Conservation (phyloP, 2,888 invertebrate genomes). For the Limenitis camilla region DNA sequence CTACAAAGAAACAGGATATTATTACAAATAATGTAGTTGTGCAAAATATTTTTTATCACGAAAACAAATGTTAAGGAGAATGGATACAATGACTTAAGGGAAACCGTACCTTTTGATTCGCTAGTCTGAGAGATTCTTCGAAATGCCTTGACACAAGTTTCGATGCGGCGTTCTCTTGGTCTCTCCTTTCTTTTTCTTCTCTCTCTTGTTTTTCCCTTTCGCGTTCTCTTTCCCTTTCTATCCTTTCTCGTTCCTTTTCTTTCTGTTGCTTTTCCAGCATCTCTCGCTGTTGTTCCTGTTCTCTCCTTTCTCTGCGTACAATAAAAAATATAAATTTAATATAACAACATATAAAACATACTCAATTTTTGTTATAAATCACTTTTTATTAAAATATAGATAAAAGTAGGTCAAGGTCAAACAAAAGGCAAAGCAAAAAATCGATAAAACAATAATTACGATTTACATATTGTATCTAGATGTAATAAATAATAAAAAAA, state of each 20-base stretch:
- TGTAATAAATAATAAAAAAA: too few species aligned
- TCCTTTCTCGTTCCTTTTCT: slow-evolving; percentile 78
- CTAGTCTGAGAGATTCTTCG: slow-evolving; percentile 87
- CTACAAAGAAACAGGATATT: slow-evolving; percentile 39
- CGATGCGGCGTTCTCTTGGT: slow-evolving; percentile 82
- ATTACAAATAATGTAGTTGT: slow-evolving; percentile 1
- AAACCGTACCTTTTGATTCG: slow-evolving; percentile 80
- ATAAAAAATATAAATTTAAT: slow-evolving; percentile 31
- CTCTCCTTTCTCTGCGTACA: slow-evolving; percentile 63
- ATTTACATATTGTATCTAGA: background rate
- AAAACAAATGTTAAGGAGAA: too few species aligned
- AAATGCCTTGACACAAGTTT: slow-evolving; percentile 91
- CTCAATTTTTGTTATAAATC: background rate
- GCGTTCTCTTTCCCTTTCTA: slow-evolving; percentile 76
- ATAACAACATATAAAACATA: background rate
- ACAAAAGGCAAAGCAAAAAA: background rate
- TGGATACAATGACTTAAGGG: background rate
- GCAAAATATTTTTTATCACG: too few species aligned
- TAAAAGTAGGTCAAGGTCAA: slow-evolving; percentile 19
- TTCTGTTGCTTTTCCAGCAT: slow-evolving; percentile 80
- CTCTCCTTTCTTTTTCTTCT: slow-evolving; percentile 75
- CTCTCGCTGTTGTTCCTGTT: slow-evolving; percentile 73
- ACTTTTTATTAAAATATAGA: too few species aligned
- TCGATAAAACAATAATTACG: background rate
- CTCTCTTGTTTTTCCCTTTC: slow-evolving; percentile 70